These are phyloP conservation scores for Chydorus sphaericus DNA, from an alignment of 2,888 invertebrate species.

Conservation along the genomic window DNA sequence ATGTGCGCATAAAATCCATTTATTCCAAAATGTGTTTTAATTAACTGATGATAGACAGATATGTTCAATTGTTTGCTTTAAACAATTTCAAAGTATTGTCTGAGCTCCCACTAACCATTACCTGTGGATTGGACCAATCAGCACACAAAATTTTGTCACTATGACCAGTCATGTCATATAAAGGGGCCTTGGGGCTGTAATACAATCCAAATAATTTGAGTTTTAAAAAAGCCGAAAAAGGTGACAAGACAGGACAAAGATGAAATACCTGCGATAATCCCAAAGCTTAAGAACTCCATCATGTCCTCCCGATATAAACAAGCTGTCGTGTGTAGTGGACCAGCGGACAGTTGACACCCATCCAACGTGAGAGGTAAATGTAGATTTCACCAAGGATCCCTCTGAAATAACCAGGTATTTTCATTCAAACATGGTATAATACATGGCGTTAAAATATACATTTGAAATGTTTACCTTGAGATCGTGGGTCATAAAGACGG, in stretches of 20 bases:
- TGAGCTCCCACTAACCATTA: constrained; percentile 78
- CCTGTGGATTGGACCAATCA: constrained; percentile 79
- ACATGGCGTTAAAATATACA: neutral
- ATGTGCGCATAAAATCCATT: too few species aligned
- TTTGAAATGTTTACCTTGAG: constrained; percentile 45
- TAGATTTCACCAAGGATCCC: constrained; percentile 70
- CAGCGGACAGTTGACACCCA: constrained; percentile 87
- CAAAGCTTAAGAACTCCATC: constrained; percentile 85
- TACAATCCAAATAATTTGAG: constrained; percentile 12
- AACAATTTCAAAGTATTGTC: constrained; percentile 87
- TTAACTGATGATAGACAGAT: too few species aligned
- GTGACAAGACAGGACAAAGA: constrained; percentile 3
- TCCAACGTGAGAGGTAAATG: constrained; percentile 72
- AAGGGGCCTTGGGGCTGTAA: constrained; percentile 65
- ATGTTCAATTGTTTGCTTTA: too few species aligned
- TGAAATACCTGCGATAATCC: constrained; percentile 70
- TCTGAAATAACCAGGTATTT: constrained; percentile 51
- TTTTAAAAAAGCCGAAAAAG: neutral
- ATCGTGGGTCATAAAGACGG: constrained; percentile 80
- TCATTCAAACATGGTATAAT: constrained; percentile 1
- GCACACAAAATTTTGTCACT: constrained; percentile 84
- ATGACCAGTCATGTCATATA: constrained; percentile 86
- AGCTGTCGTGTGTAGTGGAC: constrained; percentile 63
- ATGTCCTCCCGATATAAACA: constrained; percentile 85
- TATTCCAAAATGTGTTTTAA: too few species aligned